A percentile compares a stretch with the other conserved stretches of the same genome.
These are phyloP conservation scores for Strigops habroptila DNA, from an alignment of 2,113 vertebrate species.

Conservation along the genomic window DNA sequence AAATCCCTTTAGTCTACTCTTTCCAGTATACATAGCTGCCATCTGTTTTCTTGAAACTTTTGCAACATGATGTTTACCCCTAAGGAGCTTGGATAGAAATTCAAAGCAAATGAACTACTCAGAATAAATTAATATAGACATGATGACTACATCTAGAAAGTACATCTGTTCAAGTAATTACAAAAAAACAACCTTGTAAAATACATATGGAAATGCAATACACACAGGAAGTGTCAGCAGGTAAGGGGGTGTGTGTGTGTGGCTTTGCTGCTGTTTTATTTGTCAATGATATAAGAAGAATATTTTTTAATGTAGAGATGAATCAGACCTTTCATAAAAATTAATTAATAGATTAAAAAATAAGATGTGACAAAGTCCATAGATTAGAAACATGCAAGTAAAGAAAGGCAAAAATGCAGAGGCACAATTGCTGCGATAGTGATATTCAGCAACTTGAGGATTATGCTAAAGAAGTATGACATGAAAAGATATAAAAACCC, in stretches of 20 bases:
- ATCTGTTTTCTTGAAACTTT: background rate
- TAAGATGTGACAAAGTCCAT: background rate
- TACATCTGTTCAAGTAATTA: background rate
- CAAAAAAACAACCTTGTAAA: background rate
- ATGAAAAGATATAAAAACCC: background rate
- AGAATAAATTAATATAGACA: background rate
- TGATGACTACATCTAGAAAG: background rate
- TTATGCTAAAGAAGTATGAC: background rate
- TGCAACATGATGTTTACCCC: background rate
- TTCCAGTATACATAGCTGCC: background rate
- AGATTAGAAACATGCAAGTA: background rate
- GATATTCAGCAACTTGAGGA: background rate
- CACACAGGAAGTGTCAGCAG: background rate
- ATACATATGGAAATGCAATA: background rate
- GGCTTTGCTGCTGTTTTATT: background rate
- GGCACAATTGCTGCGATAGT: background rate
- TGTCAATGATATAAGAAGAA: background rate
- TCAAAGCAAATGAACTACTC: background rate
- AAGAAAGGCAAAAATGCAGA: background rate
- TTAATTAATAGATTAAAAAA: background rate
- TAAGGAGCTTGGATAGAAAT: background rate
- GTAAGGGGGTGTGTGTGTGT: background rate
- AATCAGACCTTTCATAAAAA: background rate
- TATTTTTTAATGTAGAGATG: background rate
- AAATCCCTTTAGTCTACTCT: background rate